These are phyloP conservation scores for Silvanus unidentatus DNA, from an alignment of 2,888 invertebrate genomes.

Conservation along the genomic window DNA sequence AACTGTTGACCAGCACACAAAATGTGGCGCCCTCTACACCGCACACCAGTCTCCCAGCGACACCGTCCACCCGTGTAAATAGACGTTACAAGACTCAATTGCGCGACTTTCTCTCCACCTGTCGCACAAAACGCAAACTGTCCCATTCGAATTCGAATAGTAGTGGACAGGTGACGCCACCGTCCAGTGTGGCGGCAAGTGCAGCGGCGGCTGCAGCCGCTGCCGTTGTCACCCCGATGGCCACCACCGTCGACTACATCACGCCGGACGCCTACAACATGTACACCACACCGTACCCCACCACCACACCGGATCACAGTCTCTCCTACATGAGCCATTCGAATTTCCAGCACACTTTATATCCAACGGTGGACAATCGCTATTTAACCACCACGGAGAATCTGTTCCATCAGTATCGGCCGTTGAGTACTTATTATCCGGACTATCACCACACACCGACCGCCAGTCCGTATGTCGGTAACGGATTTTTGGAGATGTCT, in stretches of 20 bases:
- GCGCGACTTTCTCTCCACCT: conserved; percentile 87
- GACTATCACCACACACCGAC: conserved; percentile 69
- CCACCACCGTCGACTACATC: conserved; percentile 60
- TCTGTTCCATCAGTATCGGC: conserved; percentile 84
- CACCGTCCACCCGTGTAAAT: conserved; percentile 74
- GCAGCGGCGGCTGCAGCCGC: conserved; percentile 39
- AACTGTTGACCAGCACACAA: conserved; percentile 58
- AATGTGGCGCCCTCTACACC: conserved; percentile 46
- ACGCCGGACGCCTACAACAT: conserved; percentile 49
- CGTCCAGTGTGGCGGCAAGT: conserved; percentile 44
- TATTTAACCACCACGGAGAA: conserved; percentile 76
- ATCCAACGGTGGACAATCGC: conserved; percentile 53
- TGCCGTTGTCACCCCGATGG: conserved; percentile 50
- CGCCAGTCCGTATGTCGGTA: conserved; percentile 62
- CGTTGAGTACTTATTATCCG: conserved; percentile 76
- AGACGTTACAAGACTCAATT: conserved; percentile 91
- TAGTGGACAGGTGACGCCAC: conserved; percentile 42
- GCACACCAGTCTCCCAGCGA: conserved; percentile 45
- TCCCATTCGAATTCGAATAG: conserved; percentile 33
- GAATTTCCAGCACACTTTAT: conserved; percentile 58
- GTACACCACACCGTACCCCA: conserved; percentile 72
- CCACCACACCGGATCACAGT: conserved; percentile 59
- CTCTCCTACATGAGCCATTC: conserved; percentile 66
- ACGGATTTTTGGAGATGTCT: conserved; percentile 77
- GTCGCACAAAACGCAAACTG: conserved; percentile 54